These are phyloP conservation scores for Dorcus parallelipipedus DNA, from an alignment of 2,888 invertebrate species.

Conservation along the genomic window DNA sequence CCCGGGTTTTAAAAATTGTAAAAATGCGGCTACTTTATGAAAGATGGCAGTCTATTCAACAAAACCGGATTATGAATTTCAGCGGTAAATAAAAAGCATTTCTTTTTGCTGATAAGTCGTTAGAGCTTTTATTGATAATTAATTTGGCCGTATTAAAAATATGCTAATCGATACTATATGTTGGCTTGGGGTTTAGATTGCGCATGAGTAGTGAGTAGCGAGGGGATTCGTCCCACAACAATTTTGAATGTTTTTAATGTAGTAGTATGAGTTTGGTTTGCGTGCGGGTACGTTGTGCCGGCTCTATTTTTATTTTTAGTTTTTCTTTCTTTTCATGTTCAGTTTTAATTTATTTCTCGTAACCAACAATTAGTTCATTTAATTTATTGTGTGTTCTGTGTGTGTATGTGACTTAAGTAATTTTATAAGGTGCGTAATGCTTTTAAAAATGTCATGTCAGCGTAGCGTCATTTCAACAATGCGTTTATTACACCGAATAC, in stretches of 20 bases:
- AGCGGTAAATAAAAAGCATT: too few species aligned
- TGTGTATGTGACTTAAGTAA: slow-evolving; percentile 19
- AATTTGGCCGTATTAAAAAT: slow-evolving; percentile 4
- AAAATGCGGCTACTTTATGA: too few species aligned
- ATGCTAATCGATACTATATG: slow-evolving; percentile 12
- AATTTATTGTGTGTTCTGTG: slow-evolving; percentile 18
- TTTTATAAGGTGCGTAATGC: slow-evolving; percentile 17
- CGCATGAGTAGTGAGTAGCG: slow-evolving; percentile 9
- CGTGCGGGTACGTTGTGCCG: slow-evolving; percentile 30
- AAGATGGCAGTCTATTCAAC: too few species aligned
- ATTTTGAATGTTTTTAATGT: slow-evolving; percentile 16
- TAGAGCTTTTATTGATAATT: too few species aligned
- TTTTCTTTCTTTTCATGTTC: slow-evolving; percentile 38
- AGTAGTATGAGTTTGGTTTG: slow-evolving; percentile 26
- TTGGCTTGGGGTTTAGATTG: background rate
- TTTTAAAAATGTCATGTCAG: slow-evolving; percentile 24
- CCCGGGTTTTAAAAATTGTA: too few species aligned
- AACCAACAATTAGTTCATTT: slow-evolving; percentile 14
- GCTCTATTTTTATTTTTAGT: slow-evolving; percentile 37
- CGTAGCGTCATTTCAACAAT: slow-evolving; percentile 20
- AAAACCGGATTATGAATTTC: too few species aligned
- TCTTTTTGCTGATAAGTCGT: too few species aligned
- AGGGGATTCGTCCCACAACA: slow-evolving; percentile 3
- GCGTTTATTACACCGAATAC: slow-evolving; percentile 8
- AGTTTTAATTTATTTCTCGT: slow-evolving; percentile 31